Evolutionary conservation across 2,888 invertebrate species (phyloP).

Genomic region (Drosophila mettleri): DNA sequence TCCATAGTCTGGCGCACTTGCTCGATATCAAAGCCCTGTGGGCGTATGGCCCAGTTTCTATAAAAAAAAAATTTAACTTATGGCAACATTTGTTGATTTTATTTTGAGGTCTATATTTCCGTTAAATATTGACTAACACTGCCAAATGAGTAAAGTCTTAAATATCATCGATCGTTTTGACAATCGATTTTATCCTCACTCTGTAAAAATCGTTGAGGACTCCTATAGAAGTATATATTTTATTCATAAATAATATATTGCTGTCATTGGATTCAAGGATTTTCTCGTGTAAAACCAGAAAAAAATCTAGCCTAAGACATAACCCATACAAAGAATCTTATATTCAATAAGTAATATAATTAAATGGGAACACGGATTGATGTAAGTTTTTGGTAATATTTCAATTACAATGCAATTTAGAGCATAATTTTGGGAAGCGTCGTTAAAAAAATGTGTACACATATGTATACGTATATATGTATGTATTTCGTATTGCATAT

Average conservation of each 20-base stretch:
- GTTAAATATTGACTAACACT: background rate
- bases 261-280: too few relatives aligned
- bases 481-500: background rate
- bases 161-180: background rate
- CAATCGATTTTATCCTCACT: background rate
- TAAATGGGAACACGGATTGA: too few relatives aligned
- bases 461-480: background rate
- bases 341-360: too few relatives aligned
- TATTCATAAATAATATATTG: background rate
- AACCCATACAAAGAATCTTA: too few relatives aligned
- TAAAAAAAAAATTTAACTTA: background rate
- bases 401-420: too few relatives aligned
- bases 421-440: too few relatives aligned
- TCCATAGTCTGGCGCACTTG: slow-evolving; percentile 36
- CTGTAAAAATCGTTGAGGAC: background rate
- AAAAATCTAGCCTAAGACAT: too few relatives aligned
- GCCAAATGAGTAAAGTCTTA: background rate
- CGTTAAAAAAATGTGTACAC: background rate
- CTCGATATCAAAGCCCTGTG: slow-evolving; percentile 59
- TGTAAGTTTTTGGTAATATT: too few relatives aligned
- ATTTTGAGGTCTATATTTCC: background rate
- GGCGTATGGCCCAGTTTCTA: slow-evolving; percentile 39
- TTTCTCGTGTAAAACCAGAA: too few relatives aligned
- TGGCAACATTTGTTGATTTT: background rate
- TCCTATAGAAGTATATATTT: background rate